Evolutionary conservation across 64 coral and sea anemone genomes (phyloP), one percentile per base, ranked within the genome.

Genomic region (Trachythela sp.): DNA sequence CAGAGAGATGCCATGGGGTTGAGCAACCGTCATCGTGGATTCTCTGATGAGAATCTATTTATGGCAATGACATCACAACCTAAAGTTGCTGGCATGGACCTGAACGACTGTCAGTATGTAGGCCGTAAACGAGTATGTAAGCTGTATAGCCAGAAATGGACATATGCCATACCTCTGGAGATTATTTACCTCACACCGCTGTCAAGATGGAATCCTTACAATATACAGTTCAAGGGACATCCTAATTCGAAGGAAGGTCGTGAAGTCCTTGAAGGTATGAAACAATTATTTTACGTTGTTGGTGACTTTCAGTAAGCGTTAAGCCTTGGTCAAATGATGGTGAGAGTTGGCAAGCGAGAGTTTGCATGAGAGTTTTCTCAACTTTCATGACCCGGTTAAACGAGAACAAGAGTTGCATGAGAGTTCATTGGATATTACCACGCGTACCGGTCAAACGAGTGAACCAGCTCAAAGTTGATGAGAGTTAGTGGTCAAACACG

Each of bases 141-240:
- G 14, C 0, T 18, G 0, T n/a, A 64, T n/a, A 54, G 38, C 27
- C 52, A 88, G 27, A 88, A 88, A 40, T 88, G 86, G 86, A 54
- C 86, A 20, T 88, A 71, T 17, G 86, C 86, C 33, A 68, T 88
- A 59, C 86, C 86, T 6, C 54, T 88, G 29, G 86, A 88, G 86
- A 43, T 88, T 4, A 67, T 88, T 1, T 88, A 35, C 29, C 36
- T 40, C 43, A 88, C 86, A 13, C 86, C 86, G 1, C 86, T 88
- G 54, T 54, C 39, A 27, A 22, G 0, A 9, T 88, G 86, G 86
- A 88, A 88, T 45, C 86, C 86, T 30, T 70, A 38, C 38, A 52
- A 88, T 42, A 13, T 88, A 15, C 30, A 45, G 86, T 88, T 37
- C 39, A 88, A 88, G 68, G 86, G 59, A n/a, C 39, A 39, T 48